These are phyloP conservation scores for Leptopilina myrica DNA, from an alignment of 2,888 invertebrate species.

Conservation along the genomic window DNA sequence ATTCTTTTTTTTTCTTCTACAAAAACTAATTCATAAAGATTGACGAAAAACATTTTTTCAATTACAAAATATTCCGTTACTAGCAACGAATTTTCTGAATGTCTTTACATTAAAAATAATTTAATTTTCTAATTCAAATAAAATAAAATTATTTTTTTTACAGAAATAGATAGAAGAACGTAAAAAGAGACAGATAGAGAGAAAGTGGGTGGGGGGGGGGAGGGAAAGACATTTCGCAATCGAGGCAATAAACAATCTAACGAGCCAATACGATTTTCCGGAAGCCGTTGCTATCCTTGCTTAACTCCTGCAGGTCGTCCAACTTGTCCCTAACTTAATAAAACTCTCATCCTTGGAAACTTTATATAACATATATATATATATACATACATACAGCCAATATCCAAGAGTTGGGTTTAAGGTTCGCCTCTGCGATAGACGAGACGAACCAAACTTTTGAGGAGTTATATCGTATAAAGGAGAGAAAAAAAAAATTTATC, in stretches of 20 bases:
- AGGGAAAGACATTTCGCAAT: conserved; percentile 7
- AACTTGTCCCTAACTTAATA: conserved; percentile 59
- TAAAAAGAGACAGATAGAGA: too few species aligned
- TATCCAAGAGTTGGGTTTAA: conserved; percentile 25
- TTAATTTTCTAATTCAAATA: too few species aligned
- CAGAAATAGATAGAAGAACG: too few species aligned
- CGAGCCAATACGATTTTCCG: conserved; percentile 49
- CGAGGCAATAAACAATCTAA: conserved; percentile 22
- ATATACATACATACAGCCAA: conserved; percentile 16
- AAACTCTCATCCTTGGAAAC: conserved; percentile 51
- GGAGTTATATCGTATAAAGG: background rate
- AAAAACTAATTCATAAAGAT: too few species aligned
- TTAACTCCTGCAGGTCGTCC: conserved; percentile 51
- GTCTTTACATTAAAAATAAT: too few species aligned
- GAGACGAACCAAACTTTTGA: conserved; percentile 2
- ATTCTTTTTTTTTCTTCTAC: too few species aligned
- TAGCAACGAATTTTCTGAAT: too few species aligned
- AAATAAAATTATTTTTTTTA: too few species aligned
- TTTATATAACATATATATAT: conserved; percentile 27
- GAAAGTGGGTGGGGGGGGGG: too few species aligned
- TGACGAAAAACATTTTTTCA: too few species aligned
- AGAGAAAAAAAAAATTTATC: background rate
- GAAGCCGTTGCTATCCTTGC: conserved; percentile 49
- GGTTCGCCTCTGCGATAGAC: too few species aligned
- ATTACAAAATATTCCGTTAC: too few species aligned